Percentiles rank a stretch among this genome's conserved stretches.
Evolutionary conservation across 2,113 vertebrate genomes (phyloP).

Genomic region (Hyla sarda): DNA sequence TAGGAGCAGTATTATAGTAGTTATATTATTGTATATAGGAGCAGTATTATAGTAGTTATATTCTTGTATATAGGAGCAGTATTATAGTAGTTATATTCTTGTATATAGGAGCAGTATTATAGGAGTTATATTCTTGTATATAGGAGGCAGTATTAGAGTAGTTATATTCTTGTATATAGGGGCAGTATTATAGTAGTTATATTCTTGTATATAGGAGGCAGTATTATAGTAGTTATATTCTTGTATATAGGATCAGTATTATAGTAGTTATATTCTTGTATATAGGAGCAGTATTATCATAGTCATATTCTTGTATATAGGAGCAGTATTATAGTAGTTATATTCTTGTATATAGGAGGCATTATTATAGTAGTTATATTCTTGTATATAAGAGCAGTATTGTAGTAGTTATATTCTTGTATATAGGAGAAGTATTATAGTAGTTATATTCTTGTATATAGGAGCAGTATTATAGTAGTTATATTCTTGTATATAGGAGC

Average conservation of each 20-base stretch:
- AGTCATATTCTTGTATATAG: not conserved
- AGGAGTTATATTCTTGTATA: not conserved
- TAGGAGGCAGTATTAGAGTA: not conserved
- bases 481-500: too few species aligned
- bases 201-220: not conserved
- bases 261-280: slow-evolving; percentile 1
- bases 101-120: slow-evolving; percentile 7
- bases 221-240: slow-evolving; percentile 6
- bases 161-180: not conserved
- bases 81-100: slow-evolving; percentile 5
- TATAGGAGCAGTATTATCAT: not conserved
- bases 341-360: not conserved
- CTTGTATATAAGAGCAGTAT: not conserved
- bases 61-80: not conserved
- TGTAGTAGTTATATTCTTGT: not conserved
- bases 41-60: slow-evolving; percentile 12
- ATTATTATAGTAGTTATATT: slow-evolving; percentile 4
- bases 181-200: not conserved
- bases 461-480: too few species aligned
- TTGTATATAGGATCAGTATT: not conserved
- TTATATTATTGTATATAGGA: not conserved
- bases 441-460: too few species aligned
- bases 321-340: slow-evolving; percentile 4
- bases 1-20: slow-evolving; percentile 8
- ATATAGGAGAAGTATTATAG: too few species aligned